A percentile compares a stretch with the other conserved stretches of the same genome.
These are phyloP conservation scores for Symphodus melops DNA, from an alignment of 2,113 vertebrate species.

Conservation along the genomic window DNA sequence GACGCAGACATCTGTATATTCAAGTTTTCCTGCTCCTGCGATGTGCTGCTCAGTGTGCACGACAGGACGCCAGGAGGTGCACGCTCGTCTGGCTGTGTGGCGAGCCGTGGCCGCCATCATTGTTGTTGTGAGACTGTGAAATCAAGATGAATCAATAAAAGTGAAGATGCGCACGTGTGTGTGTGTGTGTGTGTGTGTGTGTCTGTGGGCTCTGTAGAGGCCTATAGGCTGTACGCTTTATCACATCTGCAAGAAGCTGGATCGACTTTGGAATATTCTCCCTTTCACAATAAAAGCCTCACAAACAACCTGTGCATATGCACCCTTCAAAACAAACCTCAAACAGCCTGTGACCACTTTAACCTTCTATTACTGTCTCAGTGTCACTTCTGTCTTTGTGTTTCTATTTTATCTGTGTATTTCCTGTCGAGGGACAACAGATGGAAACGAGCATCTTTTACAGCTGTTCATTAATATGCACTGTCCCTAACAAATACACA, in stretches of 20 bases:
- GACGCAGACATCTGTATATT: slow-evolving; percentile 72
- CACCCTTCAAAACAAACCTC: too few relatives aligned
- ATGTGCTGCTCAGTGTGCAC: slow-evolving; percentile 54
- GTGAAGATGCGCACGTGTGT: background rate
- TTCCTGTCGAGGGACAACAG: too few relatives aligned
- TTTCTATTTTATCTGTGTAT: too few relatives aligned
- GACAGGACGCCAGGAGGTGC: slow-evolving; percentile 44
- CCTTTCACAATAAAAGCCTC: too few relatives aligned
- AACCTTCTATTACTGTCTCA: too few relatives aligned
- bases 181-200: background rate
- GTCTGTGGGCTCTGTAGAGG: background rate
- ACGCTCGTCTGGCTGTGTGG: slow-evolving; percentile 59
- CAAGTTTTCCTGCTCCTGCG: slow-evolving; percentile 41
- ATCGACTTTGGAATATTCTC: too few relatives aligned
- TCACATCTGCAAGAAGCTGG: background rate
- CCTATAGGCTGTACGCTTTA: background rate
- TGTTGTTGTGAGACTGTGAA: slow-evolving; percentile 53
- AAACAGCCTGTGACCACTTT: too few relatives aligned
- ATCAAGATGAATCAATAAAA: slow-evolving; percentile 65
- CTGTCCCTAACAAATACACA: too few relatives aligned
- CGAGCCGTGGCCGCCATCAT: slow-evolving; percentile 65
- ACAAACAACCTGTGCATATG: too few relatives aligned
- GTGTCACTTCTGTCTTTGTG: too few relatives aligned
- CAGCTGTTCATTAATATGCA: too few relatives aligned
- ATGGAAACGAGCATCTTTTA: too few relatives aligned